Evolutionary conservation across 2,797 vertebrate species (phyloP).

Genomic region (Natrix natrix): DNA sequence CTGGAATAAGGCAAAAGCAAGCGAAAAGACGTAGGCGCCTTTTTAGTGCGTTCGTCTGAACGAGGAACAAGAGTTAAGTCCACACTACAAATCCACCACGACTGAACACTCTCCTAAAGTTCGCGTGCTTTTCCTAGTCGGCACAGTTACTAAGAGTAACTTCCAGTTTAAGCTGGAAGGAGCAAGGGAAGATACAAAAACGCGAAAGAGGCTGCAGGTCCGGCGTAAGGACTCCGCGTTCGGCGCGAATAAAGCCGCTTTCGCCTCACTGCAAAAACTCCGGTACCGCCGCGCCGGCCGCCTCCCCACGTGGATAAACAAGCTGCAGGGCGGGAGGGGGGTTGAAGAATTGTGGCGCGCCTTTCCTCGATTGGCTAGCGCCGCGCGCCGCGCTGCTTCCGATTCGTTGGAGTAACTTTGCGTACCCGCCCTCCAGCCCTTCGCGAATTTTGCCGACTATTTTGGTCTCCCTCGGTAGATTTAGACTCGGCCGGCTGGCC

Average conservation of each 20-base stretch:
- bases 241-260: too few species aligned
- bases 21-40: background rate
- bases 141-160: background rate
- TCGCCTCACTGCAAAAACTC: background rate
- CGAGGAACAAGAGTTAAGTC: background rate
- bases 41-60: background rate
- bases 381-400: background rate
- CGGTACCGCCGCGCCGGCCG: fast-evolving
- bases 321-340: background rate
- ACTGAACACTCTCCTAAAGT: background rate
- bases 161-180: background rate
- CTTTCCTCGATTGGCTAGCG: background rate
- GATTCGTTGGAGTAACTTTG: background rate
- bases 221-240: background rate
- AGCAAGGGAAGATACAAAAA: background rate
- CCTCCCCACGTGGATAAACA: background rate
- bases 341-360: background rate
- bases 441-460: background rate
- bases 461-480: background rate
- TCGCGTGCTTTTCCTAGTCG: background rate
- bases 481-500: background rate
- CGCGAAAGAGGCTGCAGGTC: too few species aligned
- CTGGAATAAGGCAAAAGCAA: too few species aligned
- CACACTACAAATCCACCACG: background rate
- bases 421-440: background rate